Evolutionary conservation across 2,888 invertebrate species (phyloP), one percentile per base, ranked within the genome.

Genomic region (Lepidochitona cinerea): DNA sequence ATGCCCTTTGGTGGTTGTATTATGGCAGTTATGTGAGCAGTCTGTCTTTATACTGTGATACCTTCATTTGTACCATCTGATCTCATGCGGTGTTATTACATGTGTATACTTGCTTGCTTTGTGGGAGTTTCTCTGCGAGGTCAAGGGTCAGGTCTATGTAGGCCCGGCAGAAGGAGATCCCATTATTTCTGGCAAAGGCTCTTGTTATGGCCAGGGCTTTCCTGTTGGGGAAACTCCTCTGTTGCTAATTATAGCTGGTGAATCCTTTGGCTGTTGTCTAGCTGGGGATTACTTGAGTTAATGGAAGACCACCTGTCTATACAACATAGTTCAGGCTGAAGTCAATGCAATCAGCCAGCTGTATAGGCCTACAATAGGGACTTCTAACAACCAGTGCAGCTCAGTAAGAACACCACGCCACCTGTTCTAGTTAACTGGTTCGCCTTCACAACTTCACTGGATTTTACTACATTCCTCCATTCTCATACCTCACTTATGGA

Each of bases 141-240:
- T 75, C 72, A 82, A 76, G 78, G 78, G 80, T 82, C 77, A 82
- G 74, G 26, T 74, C 49, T 26, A 23, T 29, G 29, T 59, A 59
- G 59, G 59, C n/a, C 59, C 59, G 59, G 59, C 26, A 14, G 41
- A 59, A 14, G 59, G 29, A 32, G 59, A 14, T 49, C 49, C 49
- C 49, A 49, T 59, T 59, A 59, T 59, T 59, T 23, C 32, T 59
- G 32, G 59, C 59, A 59, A 59, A 59, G 23, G 59, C 29, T 59
- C 49, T n/a, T 18, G 49, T 49, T 49, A 23, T 49, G 49, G 49
- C 49, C 18, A 59, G 59, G 59, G 59, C 59, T 59, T 59, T 41
- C 59, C 59, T 26, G 18, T 18, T 59, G 59, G 59, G 54, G 59
- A 32, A 59, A 59, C 29, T 59, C 59, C 59, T 59, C 26, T 32